phyloP scores from a whole-genome alignment of 2,888 invertebrate genomes.

The Prosapia bicincta region DNA sequence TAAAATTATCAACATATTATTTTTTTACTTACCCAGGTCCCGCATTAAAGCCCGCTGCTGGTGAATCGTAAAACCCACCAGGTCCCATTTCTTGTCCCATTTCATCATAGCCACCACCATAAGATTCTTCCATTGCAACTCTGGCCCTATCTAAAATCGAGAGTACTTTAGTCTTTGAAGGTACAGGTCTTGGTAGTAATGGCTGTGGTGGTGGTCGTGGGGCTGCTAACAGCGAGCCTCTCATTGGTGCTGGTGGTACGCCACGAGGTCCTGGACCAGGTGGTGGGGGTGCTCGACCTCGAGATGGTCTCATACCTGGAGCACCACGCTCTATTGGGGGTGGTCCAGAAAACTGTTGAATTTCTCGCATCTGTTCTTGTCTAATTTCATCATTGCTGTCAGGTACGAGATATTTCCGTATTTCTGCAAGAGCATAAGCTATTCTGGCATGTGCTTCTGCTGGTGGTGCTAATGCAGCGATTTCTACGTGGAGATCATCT shows the following conservation, averaged over 20 bases:
- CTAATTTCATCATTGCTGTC: slow-evolving; percentile 86
- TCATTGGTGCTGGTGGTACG: slow-evolving; percentile 12
- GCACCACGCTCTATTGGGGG: slow-evolving; percentile 14
- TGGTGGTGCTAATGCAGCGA: slow-evolving; percentile 86
- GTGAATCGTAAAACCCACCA: slow-evolving; percentile 36
- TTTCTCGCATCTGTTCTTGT: slow-evolving; percentile 87
- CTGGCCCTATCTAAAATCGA: slow-evolving; percentile 80
- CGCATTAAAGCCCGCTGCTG: slow-evolving; percentile 33
- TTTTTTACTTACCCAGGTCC: slow-evolving; percentile 35
- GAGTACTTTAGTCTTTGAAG: slow-evolving; percentile 75
- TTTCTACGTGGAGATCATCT: slow-evolving; percentile 89
- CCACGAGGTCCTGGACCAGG: slow-evolving; percentile 25
- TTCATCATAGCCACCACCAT: slow-evolving; percentile 43
- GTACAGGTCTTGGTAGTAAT: slow-evolving; percentile 36
- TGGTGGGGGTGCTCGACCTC: slow-evolving; percentile 23
- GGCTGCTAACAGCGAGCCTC: slow-evolving; percentile 12
- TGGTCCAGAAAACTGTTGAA: slow-evolving; percentile 52
- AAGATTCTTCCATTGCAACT: slow-evolving; percentile 76
- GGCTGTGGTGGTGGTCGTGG: slow-evolving; percentile 26
- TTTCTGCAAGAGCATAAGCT: slow-evolving; percentile 77
- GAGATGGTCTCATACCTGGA: slow-evolving; percentile 2
- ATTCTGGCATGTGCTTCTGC: slow-evolving; percentile 83
- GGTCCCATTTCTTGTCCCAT: slow-evolving; percentile 25
- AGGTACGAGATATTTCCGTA: slow-evolving; percentile 75
- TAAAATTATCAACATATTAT: no score